Evolutionary conservation across 2,888 invertebrate genomes (phyloP), one percentile per base, ranked within the genome.

Genomic region (Cataglyphis rosenhaueri): DNA sequence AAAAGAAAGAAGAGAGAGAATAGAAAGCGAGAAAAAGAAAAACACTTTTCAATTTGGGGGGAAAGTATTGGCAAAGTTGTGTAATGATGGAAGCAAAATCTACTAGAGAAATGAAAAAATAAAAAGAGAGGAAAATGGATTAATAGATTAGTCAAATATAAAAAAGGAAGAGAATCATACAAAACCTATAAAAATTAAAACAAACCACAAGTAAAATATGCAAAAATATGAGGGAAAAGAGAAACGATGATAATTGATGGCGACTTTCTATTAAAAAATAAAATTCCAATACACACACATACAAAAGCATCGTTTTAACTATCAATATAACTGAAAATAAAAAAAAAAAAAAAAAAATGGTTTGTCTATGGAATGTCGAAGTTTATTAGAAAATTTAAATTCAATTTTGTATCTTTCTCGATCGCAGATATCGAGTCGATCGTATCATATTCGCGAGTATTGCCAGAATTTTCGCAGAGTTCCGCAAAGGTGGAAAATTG

Each of bases 401-500:
- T 70, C 32, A 70, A 57, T 71, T 73, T 12, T 35, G 18, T 48
- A 48, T 57, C 12, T 29, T 32, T 18, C 25, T 48, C 52, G n/a
- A n/a, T 21, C 12, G 32, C 15, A 32, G 66, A 74, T 66, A 76
- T 75, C 73, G 38, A 12, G 32, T 21, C 21, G 35, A 59, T 71
- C 44, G 35, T 12, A 18, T 57, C 25, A 48, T 41, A 61, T 21
- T 75, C 55, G 73, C 70, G 25, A 71, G 55, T 55, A 9, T 59
- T 15, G 78, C n/a, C 25, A 59, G 32, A 79, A 79, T 59, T 79
- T 74, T 74, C 59, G 55, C 48, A 29, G 70, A 48, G 65, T 48
- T 65, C 5, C 75, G 73, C 59, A 59, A 79, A 74, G 73, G 35
- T 59, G 74, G 59, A 71, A 73, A 59, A 79, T 74, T 44, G 59